These are phyloP conservation scores for Dinomys branickii DNA, from an alignment of 2,113 vertebrate genomes.

Conservation along the genomic window DNA sequence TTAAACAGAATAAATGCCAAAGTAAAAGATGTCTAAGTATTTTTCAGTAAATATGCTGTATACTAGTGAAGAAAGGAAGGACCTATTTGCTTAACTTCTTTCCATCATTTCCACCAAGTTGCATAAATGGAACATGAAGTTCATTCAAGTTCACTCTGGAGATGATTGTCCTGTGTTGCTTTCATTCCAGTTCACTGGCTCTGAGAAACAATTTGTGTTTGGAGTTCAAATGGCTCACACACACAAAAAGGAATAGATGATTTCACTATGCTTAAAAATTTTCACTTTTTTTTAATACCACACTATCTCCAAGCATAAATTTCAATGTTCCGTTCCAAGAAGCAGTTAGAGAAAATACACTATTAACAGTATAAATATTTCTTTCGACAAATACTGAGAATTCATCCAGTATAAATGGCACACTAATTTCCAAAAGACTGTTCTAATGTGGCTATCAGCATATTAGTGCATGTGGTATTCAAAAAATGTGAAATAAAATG, in stretches of 20 bases:
- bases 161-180: background rate
- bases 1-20: background rate
- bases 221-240: background rate
- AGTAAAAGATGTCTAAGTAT: background rate
- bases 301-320: background rate
- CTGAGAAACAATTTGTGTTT: background rate
- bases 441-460: background rate
- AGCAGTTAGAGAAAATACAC: background rate
- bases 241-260: background rate
- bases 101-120: background rate
- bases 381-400: background rate
- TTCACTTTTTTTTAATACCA: background rate
- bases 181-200: conserved; percentile 6
- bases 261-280: background rate
- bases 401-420: background rate
- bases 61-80: background rate
- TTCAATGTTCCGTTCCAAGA: background rate
- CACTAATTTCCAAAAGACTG: background rate
- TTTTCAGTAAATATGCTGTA: background rate
- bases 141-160: conserved; percentile 12
- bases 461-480: background rate
- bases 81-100: background rate
- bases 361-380: background rate
- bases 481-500: background rate
- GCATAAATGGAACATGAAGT: background rate